phyloP scores from a whole-genome alignment of 2,113 vertebrate genomes.

The Triplophysa rosa region DNA sequence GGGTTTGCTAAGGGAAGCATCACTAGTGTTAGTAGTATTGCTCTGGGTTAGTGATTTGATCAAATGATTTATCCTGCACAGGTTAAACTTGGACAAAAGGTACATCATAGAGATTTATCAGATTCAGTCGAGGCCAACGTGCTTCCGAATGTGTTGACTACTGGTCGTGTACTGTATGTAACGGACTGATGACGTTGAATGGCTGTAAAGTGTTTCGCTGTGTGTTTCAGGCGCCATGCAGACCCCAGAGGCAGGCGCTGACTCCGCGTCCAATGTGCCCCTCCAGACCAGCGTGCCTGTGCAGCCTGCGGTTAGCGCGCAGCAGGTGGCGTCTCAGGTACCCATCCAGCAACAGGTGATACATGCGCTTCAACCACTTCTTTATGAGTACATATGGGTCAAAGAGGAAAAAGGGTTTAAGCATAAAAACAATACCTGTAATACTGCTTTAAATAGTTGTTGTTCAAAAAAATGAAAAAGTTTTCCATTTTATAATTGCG shows the following conservation, averaged over 20 bases:
- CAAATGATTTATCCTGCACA: background rate
- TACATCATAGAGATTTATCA: too few species aligned
- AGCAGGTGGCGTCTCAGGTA: constrained; percentile 81
- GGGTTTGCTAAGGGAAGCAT: background rate
- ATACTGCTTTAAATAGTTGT: too few species aligned
- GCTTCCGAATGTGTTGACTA: too few species aligned
- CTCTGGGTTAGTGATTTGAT: background rate
- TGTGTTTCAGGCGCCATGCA: constrained; percentile 86
- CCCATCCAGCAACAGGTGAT: constrained; percentile 90
- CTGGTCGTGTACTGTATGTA: background rate
- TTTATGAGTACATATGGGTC: too few species aligned
- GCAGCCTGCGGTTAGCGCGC: constrained; percentile 78
- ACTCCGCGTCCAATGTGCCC: constrained; percentile 84
- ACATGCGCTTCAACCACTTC: background rate
- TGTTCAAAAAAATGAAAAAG: too few species aligned
- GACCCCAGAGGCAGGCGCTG: constrained; percentile 87
- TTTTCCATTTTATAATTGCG: too few species aligned
- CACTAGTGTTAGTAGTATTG: background rate
- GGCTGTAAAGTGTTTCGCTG: background rate
- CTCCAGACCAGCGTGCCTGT: constrained; percentile 84
- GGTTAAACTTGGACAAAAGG: too few species aligned
- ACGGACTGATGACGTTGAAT: background rate
- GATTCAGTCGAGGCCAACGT: too few species aligned
- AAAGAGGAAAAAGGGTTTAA: too few species aligned
- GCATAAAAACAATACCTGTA: too few species aligned